Evolutionary conservation across 2,888 invertebrate genomes (phyloP).

Genomic region (Oscheius sp.): DNA sequence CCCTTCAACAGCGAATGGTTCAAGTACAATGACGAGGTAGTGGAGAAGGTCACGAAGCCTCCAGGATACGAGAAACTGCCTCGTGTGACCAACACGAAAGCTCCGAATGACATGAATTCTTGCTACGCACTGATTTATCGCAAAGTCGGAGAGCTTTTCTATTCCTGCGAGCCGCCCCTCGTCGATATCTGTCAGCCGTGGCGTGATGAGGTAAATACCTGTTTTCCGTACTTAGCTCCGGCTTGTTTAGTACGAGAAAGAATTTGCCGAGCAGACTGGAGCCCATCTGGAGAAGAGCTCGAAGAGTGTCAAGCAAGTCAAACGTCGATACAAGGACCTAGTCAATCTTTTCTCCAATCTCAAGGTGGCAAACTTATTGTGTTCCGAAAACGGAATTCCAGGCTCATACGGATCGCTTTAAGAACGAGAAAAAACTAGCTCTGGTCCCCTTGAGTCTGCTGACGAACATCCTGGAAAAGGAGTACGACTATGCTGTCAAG

Average conservation of each 20-base stretch:
- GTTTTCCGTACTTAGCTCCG: too few relatives aligned
- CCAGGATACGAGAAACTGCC: slow-evolving; percentile 49
- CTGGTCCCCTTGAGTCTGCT: slow-evolving; percentile 63
- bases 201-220: slow-evolving; percentile 16
- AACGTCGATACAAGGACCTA: slow-evolving; percentile 46
- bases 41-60: slow-evolving; percentile 47
- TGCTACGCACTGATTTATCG: slow-evolving; percentile 50
- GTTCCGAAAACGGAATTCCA: slow-evolving; percentile 6
- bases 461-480: slow-evolving; percentile 53
- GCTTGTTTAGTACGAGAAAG: slow-evolving; percentile 40
- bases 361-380: slow-evolving; percentile 38
- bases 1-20: slow-evolving; percentile 78
- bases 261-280: slow-evolving; percentile 50
- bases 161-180: slow-evolving; percentile 39
- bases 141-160: background rate
- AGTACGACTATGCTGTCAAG: slow-evolving; percentile 11
- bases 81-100: background rate
- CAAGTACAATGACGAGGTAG: slow-evolving; percentile 79
- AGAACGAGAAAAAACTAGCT: slow-evolving; percentile 52
- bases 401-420: slow-evolving; percentile 44
- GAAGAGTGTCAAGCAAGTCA: slow-evolving; percentile 48
- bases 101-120: slow-evolving; percentile 28
- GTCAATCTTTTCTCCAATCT: slow-evolving; percentile 45
- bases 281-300: slow-evolving; percentile 47
- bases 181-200: slow-evolving; percentile 37